Base-by-base conservation (phyloP, 2,113 vertebrate genomes). In the Mohoua ochrocephala region DNA sequence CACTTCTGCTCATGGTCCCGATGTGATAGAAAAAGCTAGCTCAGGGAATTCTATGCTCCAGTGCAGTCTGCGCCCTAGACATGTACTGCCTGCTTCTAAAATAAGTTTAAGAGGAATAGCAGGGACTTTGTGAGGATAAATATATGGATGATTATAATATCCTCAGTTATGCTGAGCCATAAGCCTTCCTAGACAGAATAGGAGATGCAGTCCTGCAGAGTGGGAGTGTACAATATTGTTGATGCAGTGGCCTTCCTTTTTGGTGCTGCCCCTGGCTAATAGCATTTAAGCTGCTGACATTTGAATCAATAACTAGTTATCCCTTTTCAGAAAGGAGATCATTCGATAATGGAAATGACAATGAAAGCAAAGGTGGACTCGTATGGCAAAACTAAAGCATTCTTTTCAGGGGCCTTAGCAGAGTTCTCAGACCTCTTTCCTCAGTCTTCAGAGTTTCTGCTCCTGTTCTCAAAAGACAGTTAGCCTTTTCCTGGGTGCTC, bases 291-390 rank as follows among this genome's bases (percentile, higher is more conserved):
- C 64, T 93, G 92, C 78, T 92, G 93, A 94, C 86, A 73, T 75
- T 88, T 57, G 75, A 96, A 95, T 96, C 95, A 93, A 96, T 96
- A 96, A 57, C 89, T 83, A 92, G 78, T 95, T 94, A 84, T 78
- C 68, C 64, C 16, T 90, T 86, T 94, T 90, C 83, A 91, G 82
- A 93, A 94, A 53, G 54, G 63, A 92, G 77, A 93, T 68, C 18
- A 84, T 91, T 97, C 2, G 18, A 67, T 86, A 93, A 94, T 83
- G 92, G 92, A 96, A 95, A 95, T 84, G 89, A 80, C 93, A 94
- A 93, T 76, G 56, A 80, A 91, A 81, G 49, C 68, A 61, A 61
- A 91, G 77, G 60, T 84, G 78, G 67, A 93, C 33, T 93, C n/a
- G 17, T 89, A 44, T 57, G 52, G 57, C 60, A 83, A 80, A 91